A percentile compares a stretch with the other conserved stretches of the same genome.
Evolutionary conservation across 2,888 invertebrate genomes (phyloP).

Genomic region (Monochamus alternatus): DNA sequence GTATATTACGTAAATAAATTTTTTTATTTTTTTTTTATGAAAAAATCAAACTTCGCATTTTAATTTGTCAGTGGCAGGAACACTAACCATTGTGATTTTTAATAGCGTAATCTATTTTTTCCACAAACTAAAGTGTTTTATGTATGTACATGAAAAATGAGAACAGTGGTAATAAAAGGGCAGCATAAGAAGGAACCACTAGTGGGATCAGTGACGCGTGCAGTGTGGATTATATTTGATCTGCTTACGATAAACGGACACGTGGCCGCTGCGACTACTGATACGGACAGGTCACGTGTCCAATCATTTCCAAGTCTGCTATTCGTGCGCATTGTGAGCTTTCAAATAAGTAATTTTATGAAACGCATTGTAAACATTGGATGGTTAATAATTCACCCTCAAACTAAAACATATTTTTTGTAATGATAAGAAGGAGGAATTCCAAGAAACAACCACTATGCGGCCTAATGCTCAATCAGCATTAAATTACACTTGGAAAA

Average conservation of each 20-base stretch:
- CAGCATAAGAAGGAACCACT: conserved; percentile 19
- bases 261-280: conserved; percentile 69
- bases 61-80: no score
- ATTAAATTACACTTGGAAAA: no score
- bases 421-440: no score
- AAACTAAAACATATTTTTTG: no score
- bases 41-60: no score
- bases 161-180: background rate
- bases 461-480: no score
- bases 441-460: no score
- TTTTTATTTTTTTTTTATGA: no score
- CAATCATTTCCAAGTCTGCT: conserved; percentile 39
- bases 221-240: conserved; percentile 62
- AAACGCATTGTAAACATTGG: background rate
- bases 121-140: no score
- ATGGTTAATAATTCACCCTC: background rate
- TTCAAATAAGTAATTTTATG: background rate
- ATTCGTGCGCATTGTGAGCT: conserved; percentile 20
- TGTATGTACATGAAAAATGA: background rate
- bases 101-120: no score
- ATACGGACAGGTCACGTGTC: conserved; percentile 70
- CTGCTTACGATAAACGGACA: conserved; percentile 66
- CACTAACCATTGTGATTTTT: no score
- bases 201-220: conserved; percentile 36
- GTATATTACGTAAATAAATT: no score